phyloP scores from a whole-genome alignment of 2,113 vertebrate genomes.

The Oreotrochilus melanogaster region DNA sequence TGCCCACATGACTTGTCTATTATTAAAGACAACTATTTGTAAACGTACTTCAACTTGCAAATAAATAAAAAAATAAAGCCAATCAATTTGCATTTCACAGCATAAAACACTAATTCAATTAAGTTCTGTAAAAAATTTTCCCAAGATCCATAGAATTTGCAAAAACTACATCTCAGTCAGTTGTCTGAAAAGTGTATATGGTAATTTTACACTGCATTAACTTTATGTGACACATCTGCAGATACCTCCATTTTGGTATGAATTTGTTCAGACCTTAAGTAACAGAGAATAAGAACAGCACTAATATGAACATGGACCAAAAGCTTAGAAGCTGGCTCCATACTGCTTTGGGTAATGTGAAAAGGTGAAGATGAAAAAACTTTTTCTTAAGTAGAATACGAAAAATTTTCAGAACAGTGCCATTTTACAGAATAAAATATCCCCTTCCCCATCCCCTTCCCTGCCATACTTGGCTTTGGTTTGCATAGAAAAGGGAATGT shows the following conservation, averaged over 20 bases:
- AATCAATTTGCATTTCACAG: not conserved
- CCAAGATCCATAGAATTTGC: not conserved
- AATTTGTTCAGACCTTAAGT: not conserved
- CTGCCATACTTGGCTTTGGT: constrained; percentile 10
- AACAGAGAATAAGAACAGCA: not conserved
- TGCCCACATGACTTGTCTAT: not conserved
- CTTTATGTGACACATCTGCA: not conserved
- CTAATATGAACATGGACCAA: not conserved
- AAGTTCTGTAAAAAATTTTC: not conserved
- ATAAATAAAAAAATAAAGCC: not conserved
- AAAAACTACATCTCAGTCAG: not conserved
- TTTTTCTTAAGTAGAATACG: not conserved
- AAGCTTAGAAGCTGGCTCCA: not conserved
- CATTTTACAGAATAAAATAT: constrained; percentile 23
- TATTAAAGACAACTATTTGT: not conserved
- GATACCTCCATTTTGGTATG: not conserved
- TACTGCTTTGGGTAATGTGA: not conserved
- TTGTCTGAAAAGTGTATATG: not conserved
- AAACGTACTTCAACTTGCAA: not conserved
- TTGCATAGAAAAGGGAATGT: constrained; percentile 71
- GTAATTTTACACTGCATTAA: constrained; percentile 18
- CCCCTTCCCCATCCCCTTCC: not conserved
- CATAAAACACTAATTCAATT: not conserved
- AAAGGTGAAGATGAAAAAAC: not conserved
- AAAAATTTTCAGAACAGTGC: constrained; percentile 7